Percentiles rank a stretch among this genome's conserved stretches.
phyloP scores from a whole-genome alignment of 2,797 vertebrate species.

The Melanotaenia nigrans region DNA sequence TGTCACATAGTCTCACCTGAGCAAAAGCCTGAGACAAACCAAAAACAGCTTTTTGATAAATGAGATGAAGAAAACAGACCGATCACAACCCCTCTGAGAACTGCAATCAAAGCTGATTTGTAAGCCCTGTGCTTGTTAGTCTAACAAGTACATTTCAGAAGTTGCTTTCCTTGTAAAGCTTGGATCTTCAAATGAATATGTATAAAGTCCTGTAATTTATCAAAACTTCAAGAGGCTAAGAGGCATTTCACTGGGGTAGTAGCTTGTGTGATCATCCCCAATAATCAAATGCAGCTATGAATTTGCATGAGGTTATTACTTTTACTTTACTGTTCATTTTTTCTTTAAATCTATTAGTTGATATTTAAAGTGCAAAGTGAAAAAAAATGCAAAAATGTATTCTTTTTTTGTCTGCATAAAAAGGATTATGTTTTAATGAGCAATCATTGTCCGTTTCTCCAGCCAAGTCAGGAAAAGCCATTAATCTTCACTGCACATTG shows the following conservation, averaged over 20 bases:
- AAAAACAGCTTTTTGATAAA: slow-evolving; percentile 24
- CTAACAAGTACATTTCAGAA: slow-evolving; percentile 26
- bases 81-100: slow-evolving; percentile 27
- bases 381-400: background rate
- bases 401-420: background rate
- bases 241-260: background rate
- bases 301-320: background rate
- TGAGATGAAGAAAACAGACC: slow-evolving; percentile 30
- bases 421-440: background rate
- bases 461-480: background rate
- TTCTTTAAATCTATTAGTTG: background rate
- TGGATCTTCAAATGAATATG: slow-evolving; percentile 5
- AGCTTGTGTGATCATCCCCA: background rate
- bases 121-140: slow-evolving; percentile 23
- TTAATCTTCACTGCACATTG: background rate
- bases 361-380: background rate
- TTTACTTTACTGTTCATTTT: background rate
- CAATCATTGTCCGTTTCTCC: background rate
- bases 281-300: background rate
- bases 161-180: slow-evolving; percentile 22
- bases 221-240: slow-evolving; percentile 1
- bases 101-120: slow-evolving; percentile 31
- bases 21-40: slow-evolving; percentile 33
- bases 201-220: slow-evolving; percentile 4
- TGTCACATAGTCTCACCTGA: slow-evolving; percentile 60